phyloP scores from a whole-genome alignment of 92 coral and sea anemone genomes.

The Porites rus region DNA sequence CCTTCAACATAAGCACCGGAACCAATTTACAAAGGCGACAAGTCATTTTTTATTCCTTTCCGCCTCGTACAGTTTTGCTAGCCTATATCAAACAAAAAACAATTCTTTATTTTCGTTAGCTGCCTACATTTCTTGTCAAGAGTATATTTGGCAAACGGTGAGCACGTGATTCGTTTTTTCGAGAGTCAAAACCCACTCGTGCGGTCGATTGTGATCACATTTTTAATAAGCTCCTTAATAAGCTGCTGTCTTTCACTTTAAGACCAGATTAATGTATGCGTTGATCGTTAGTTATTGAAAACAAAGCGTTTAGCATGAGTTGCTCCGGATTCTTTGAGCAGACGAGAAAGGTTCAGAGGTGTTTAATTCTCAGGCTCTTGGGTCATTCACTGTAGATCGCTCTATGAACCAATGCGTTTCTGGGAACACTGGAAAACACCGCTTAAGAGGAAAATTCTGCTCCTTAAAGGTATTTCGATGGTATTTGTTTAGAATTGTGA shows the following conservation, averaged over 20 bases:
- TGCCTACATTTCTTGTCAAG: neutral
- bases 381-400: neutral
- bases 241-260: conserved; percentile 48
- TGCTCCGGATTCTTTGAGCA: conserved; percentile 1
- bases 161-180: conserved; percentile 12
- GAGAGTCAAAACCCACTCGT: conserved; percentile 20
- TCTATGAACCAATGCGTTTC: neutral
- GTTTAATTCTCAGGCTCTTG: neutral
- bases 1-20: conserved; percentile 43
- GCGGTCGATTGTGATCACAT: conserved; percentile 21
- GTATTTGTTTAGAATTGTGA: conserved; percentile 23
- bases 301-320: conserved; percentile 19
- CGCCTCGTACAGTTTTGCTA: conserved; percentile 2
- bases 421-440: neutral
- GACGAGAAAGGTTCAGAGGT: neutral
- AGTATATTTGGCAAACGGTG: neutral
- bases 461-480: conserved; percentile 32
- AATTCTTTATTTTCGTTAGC: neutral
- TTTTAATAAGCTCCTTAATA: conserved; percentile 42
- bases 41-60: conserved; percentile 25
- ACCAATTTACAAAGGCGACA: conserved; percentile 25
- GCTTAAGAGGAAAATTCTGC: neutral
- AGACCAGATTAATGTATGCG: conserved; percentile 43
- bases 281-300: conserved; percentile 40
- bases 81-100: neutral